Evolutionary conservation across 2,797 vertebrate species (phyloP).

Genomic region (Pseudochromis fuscus): DNA sequence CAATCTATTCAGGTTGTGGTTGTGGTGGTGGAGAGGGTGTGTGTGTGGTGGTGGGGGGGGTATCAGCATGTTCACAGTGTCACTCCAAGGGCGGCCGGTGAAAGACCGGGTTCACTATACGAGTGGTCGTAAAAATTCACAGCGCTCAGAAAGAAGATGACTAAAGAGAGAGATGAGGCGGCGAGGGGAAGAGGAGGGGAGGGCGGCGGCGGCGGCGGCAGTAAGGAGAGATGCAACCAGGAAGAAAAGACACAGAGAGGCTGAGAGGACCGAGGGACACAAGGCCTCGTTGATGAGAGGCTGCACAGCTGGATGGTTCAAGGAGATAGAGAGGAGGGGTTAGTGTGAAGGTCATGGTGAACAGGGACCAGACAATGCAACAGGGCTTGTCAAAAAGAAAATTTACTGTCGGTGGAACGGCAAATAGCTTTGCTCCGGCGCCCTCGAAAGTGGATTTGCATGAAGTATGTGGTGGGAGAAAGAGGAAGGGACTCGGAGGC

Average conservation of each 20-base stretch:
- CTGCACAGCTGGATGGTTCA: slow-evolving; percentile 72
- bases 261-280: slow-evolving; percentile 51
- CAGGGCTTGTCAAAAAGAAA: slow-evolving; percentile 74
- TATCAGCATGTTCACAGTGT: slow-evolving; percentile 48
- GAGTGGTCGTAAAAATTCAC: slow-evolving; percentile 47
- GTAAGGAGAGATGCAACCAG: slow-evolving; percentile 25
- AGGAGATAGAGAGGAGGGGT: slow-evolving; percentile 49
- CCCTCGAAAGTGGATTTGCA: slow-evolving; percentile 58
- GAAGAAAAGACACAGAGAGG: slow-evolving; percentile 1
- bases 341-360: slow-evolving; percentile 35
- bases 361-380: slow-evolving; percentile 67
- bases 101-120: slow-evolving; percentile 65
- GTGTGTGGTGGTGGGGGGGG: neutral
- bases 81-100: slow-evolving; percentile 59
- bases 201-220: slow-evolving; percentile 22
- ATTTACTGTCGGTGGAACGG: slow-evolving; percentile 78
- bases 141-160: slow-evolving; percentile 46
- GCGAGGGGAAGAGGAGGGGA: too few relatives aligned
- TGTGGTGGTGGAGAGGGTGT: too few relatives aligned
- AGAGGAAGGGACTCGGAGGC: neutral
- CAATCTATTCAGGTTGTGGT: slow-evolving; percentile 22
- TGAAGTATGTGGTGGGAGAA: slow-evolving; percentile 42
- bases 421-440: slow-evolving; percentile 65
- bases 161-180: slow-evolving; percentile 25
- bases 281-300: slow-evolving; percentile 73